Conservation (phyloP, 2,888 invertebrate species). For the Drosophila antonietae region DNA sequence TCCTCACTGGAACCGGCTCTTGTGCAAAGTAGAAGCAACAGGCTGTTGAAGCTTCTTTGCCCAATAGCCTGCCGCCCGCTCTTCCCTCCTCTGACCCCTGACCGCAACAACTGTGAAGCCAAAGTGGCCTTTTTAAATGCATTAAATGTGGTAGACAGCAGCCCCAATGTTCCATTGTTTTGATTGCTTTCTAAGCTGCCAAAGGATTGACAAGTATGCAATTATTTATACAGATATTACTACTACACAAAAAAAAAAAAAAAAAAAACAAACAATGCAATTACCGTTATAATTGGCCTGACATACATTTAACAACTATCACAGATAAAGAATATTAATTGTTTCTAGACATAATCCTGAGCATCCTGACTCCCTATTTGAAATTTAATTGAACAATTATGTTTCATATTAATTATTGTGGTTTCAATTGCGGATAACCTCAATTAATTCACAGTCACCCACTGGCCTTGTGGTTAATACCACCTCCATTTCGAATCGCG, state of each 20-base stretch:
- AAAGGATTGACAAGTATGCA: conserved; percentile 9
- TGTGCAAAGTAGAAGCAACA: conserved; percentile 75
- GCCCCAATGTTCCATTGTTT: conserved; percentile 24
- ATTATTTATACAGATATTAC: conserved; percentile 14
- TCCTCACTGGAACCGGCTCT: conserved; percentile 51
- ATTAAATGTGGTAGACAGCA: conserved; percentile 60
- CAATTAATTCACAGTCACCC: not conserved
- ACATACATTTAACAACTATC: not conserved
- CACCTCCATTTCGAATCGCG: not conserved
- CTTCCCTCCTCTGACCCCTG: not conserved
- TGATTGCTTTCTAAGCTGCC: conserved; percentile 32
- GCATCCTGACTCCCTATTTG: too few relatives aligned
- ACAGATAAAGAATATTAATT: not conserved
- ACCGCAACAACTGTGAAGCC: conserved; percentile 22
- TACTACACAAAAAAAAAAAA: not conserved
- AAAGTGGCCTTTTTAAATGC: conserved; percentile 71
- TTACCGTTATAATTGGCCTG: not conserved
- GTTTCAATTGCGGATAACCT: not conserved
- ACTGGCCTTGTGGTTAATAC: not conserved
- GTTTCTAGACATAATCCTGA: too few relatives aligned
- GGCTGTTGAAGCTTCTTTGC: conserved; percentile 63
- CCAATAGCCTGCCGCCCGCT: conserved; percentile 24
- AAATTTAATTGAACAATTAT: not conserved
- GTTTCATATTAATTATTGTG: not conserved
- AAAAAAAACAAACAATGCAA: conserved; percentile 7